A percentile compares a stretch with the other conserved stretches of the same genome.
phyloP scores from a whole-genome alignment of 2,888 invertebrate genomes.

The Temnothorax rugatulus region DNA sequence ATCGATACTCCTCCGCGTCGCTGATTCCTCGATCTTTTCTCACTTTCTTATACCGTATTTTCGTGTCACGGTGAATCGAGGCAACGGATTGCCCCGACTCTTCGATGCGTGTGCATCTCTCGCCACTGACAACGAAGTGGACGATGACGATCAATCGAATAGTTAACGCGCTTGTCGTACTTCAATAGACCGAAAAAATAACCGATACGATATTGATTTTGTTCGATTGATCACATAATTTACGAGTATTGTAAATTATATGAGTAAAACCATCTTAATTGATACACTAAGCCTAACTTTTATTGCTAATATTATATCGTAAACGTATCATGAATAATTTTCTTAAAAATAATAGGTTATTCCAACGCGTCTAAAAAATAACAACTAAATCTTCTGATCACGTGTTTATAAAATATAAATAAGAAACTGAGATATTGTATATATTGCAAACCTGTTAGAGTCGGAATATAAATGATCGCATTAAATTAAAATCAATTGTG shows the following conservation, averaged over 20 bases:
- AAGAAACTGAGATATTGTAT: neutral
- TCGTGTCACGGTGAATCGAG: slow-evolving; percentile 22
- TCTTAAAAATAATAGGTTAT: neutral
- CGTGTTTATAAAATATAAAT: neutral
- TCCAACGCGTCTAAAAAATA: neutral
- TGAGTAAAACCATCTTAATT: slow-evolving; percentile 6
- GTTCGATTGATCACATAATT: slow-evolving; percentile 3
- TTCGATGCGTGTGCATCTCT: slow-evolving; percentile 18
- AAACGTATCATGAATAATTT: neutral
- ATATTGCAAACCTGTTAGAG: neutral
- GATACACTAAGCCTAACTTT: neutral
- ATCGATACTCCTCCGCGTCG: slow-evolving; percentile 35
- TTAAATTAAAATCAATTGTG: neutral
- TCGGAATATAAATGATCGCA: neutral
- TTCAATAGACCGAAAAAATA: slow-evolving; percentile 35
- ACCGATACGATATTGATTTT: slow-evolving; percentile 43
- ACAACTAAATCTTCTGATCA: neutral
- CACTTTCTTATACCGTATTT: slow-evolving; percentile 45
- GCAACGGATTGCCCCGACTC: slow-evolving; percentile 30
- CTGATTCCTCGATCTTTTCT: slow-evolving; percentile 29
- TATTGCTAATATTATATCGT: neutral
- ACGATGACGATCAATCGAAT: slow-evolving; percentile 33
- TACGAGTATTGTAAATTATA: neutral
- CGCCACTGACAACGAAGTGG: neutral
- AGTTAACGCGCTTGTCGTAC: slow-evolving; percentile 38